These are phyloP conservation scores for Chrysomela aeneicollis DNA, from an alignment of 2,888 invertebrate genomes.

Conservation along the genomic window DNA sequence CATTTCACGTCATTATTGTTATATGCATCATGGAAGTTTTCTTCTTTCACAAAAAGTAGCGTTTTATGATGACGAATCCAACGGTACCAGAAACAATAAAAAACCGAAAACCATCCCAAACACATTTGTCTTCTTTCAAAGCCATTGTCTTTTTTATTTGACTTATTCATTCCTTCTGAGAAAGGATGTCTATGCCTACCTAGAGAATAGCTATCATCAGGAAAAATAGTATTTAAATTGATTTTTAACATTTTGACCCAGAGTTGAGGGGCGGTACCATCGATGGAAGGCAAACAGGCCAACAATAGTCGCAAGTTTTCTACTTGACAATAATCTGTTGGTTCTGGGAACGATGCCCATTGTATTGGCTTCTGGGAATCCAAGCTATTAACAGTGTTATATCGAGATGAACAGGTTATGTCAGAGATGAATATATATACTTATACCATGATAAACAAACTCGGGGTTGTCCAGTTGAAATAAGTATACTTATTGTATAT, in stretches of 20 bases:
- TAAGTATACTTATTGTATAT: too few relatives aligned
- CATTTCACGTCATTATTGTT: too few relatives aligned
- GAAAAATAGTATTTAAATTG: conserved; percentile 38
- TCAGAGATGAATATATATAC: too few relatives aligned
- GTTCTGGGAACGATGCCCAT: conserved; percentile 35
- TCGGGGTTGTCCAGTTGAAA: too few relatives aligned
- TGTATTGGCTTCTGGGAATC: conserved; percentile 35
- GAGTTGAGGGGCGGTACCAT: conserved; percentile 36
- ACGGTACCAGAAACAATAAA: conserved; percentile 8
- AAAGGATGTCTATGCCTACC: conserved; percentile 25
- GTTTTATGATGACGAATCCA: background rate
- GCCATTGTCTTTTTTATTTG: conserved; percentile 10
- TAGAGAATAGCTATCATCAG: conserved; percentile 16
- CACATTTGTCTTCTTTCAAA: conserved; percentile 6
- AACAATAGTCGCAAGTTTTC: conserved; percentile 41
- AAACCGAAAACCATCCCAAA: background rate
- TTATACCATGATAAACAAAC: too few relatives aligned
- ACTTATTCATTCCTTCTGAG: conserved; percentile 24
- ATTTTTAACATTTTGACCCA: conserved; percentile 43
- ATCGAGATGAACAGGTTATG: conserved; percentile 18
- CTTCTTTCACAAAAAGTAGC: too few relatives aligned
- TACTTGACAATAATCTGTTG: conserved; percentile 39
- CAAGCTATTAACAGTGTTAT: conserved; percentile 20
- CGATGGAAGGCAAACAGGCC: conserved; percentile 38
- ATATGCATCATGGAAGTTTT: too few relatives aligned